Evolutionary conservation across 2,797 vertebrate genomes (phyloP).

Genomic region (Sebastes minor): DNA sequence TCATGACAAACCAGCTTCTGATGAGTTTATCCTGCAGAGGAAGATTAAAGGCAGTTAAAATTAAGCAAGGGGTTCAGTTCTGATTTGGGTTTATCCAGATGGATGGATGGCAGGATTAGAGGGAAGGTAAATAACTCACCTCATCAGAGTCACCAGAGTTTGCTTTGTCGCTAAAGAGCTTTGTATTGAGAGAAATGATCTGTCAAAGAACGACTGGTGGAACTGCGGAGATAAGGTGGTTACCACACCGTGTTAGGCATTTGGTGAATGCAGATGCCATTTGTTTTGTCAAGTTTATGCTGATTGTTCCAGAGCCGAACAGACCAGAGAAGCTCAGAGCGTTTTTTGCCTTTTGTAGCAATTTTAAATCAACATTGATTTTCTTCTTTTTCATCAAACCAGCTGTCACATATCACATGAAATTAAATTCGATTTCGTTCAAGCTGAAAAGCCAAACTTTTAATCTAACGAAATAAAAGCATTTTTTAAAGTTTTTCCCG

Average conservation of each 20-base stretch:
- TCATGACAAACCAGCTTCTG: background rate
- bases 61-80: background rate
- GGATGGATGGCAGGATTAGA: background rate
- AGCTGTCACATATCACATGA: background rate
- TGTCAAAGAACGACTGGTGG: conserved; percentile 34
- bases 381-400: conserved; percentile 34
- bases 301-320: conserved; percentile 16
- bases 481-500: background rate
- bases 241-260: conserved; percentile 9
- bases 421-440: conserved; percentile 12
- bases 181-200: conserved; percentile 34
- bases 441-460: conserved; percentile 7
- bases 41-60: conserved; percentile 21
- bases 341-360: background rate
- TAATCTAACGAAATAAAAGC: background rate
- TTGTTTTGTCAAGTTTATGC: conserved; percentile 27
- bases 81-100: conserved; percentile 7
- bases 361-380: conserved; percentile 42
- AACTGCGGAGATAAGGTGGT: conserved; percentile 36
- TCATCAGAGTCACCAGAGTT: conserved; percentile 14
- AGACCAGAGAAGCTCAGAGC: background rate
- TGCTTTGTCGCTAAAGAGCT: conserved; percentile 17
- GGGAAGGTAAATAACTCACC: background rate
- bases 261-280: conserved; percentile 7
- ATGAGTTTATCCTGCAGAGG: background rate